Conservation (phyloP, 1,140 invertebrate genomes). For the Micrasema longulum region DNA sequence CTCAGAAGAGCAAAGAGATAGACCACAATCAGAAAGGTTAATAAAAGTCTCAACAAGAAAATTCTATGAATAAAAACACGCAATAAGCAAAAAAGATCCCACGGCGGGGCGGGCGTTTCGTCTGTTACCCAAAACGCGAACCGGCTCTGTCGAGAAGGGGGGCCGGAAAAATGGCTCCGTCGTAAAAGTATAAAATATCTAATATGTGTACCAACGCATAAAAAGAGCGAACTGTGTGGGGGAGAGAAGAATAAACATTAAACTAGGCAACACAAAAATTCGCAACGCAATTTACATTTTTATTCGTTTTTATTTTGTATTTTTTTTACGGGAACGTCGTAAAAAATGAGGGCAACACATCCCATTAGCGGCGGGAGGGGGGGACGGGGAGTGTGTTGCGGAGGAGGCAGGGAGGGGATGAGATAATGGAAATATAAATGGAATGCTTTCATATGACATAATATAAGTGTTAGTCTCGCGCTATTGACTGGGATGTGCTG, state of each 20-base stretch:
- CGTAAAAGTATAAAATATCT: constrained; percentile 56
- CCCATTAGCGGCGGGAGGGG: constrained; percentile 51
- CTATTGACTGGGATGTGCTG: constrained; percentile 46
- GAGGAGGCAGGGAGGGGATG: constrained; percentile 18
- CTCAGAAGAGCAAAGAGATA: too few relatives aligned
- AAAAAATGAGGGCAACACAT: constrained; percentile 56
- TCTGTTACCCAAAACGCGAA: too few relatives aligned
- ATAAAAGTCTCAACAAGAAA: too few relatives aligned
- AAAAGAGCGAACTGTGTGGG: constrained; percentile 48
- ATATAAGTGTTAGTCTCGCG: constrained; percentile 49
- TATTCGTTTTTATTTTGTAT: constrained; percentile 56
- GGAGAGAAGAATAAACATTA: constrained; percentile 55
- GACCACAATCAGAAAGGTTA: too few relatives aligned
- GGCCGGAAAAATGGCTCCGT: constrained; percentile 50
- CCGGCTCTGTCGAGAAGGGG: neutral
- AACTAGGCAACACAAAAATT: constrained; percentile 56
- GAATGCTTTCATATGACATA: constrained; percentile 51
- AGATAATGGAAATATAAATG: constrained; percentile 56
- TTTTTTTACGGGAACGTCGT: constrained; percentile 55
- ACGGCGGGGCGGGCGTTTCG: neutral
- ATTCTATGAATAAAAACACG: too few relatives aligned
- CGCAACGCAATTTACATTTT: constrained; percentile 56
- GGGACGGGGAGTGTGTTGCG: constrained; percentile 11
- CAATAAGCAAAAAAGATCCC: too few relatives aligned
- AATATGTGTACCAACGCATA: constrained; percentile 53